Evolutionary conservation across 2,797 vertebrate genomes (phyloP).

Genomic region (Coendou prehensilis): DNA sequence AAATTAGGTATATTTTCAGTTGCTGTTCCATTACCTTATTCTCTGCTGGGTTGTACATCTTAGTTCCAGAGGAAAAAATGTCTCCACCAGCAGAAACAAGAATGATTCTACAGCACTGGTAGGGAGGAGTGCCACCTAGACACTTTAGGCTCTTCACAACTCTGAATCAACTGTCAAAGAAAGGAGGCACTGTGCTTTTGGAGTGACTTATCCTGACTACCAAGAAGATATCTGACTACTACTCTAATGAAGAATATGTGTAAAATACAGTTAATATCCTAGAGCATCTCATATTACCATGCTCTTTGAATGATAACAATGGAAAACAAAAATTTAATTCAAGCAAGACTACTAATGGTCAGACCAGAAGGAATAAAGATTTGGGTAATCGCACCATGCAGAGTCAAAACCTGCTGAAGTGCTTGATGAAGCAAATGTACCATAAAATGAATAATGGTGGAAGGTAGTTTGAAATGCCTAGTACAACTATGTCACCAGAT

Average conservation of each 20-base stretch:
- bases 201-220: not conserved
- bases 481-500: too few relatives aligned
- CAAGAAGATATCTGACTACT: not conserved
- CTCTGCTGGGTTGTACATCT: not conserved
- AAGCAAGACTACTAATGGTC: too few relatives aligned
- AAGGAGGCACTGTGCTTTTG: not conserved
- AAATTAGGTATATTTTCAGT: too few relatives aligned
- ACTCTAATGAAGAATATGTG: not conserved
- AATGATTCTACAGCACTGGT: not conserved
- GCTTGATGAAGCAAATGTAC: not conserved
- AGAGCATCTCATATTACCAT: not conserved
- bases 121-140: not conserved
- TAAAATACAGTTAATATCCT: not conserved
- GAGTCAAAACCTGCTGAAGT: not conserved
- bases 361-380: not conserved
- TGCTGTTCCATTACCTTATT: not conserved
- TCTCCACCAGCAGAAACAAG: not conserved
- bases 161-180: not conserved
- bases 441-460: not conserved
- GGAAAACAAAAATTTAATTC: not conserved
- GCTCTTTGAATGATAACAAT: not conserved
- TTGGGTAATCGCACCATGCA: too few relatives aligned
- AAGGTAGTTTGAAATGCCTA: not conserved
- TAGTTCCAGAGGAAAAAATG: not conserved
- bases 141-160: not conserved